Evolutionary conservation across 2,888 invertebrate species (phyloP).

Genomic region (Sarcophaga rosellei): DNA sequence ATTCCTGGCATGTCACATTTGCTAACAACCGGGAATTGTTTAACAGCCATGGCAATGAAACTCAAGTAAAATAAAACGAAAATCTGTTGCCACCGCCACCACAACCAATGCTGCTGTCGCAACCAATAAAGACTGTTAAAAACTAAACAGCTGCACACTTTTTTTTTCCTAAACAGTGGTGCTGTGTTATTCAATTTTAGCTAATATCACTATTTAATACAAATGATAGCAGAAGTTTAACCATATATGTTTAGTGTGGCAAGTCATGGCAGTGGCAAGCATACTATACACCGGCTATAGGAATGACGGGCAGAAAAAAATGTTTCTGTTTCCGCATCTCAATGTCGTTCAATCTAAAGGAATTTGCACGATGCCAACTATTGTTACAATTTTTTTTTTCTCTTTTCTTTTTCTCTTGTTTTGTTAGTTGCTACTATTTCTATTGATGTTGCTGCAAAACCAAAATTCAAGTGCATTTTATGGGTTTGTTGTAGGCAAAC

Average conservation of each 20-base stretch:
- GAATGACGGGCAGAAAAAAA: constrained; percentile 49
- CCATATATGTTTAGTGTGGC: constrained; percentile 22
- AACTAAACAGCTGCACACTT: constrained; percentile 56
- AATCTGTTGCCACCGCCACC: constrained; percentile 58
- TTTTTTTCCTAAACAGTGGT: not conserved
- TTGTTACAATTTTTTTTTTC: constrained; percentile 40
- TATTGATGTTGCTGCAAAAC: constrained; percentile 52
- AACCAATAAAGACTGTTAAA: constrained; percentile 3
- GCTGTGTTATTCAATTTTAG: not conserved
- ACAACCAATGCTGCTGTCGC: not conserved
- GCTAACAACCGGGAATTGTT: constrained; percentile 4
- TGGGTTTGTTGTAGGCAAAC: constrained; percentile 52
- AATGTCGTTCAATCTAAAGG: constrained; percentile 57
- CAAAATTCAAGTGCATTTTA: constrained; percentile 76
- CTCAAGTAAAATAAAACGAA: not conserved
- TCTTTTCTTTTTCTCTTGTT: not conserved
- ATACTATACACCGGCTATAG: constrained; percentile 64
- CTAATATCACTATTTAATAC: constrained; percentile 27
- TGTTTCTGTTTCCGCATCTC: constrained; percentile 77
- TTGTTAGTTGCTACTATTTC: not conserved
- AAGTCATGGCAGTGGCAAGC: constrained; percentile 32
- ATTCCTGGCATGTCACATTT: constrained; percentile 54
- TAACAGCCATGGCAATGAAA: constrained; percentile 39
- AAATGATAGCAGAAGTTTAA: constrained; percentile 37
- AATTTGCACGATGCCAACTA: constrained; percentile 69